phyloP scores from a whole-genome alignment of 2,797 vertebrate species.

The Enoplosus armatus region DNA sequence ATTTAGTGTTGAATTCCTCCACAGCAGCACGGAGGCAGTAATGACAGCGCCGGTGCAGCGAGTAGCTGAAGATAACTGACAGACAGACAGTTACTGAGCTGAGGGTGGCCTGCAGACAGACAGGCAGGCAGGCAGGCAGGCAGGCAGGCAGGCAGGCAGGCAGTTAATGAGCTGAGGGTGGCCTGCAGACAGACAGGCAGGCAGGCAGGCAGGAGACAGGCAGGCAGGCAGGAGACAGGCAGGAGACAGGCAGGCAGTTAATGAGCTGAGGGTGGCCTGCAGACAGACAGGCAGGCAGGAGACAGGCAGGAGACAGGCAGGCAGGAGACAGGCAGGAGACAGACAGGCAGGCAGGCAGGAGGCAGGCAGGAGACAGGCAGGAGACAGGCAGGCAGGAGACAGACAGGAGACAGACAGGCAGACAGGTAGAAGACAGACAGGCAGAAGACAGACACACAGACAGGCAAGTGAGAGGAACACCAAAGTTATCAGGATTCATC shows the following conservation, averaged over 20 bases:
- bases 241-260: slow-evolving; percentile 49
- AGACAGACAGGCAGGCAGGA: background rate
- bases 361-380: too few relatives aligned
- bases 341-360: slow-evolving; percentile 32
- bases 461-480: too few relatives aligned
- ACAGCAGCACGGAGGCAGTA: slow-evolving; percentile 10
- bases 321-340: slow-evolving; percentile 21
- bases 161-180: too few relatives aligned
- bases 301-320: background rate
- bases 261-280: slow-evolving; percentile 40
- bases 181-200: background rate
- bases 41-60: too few relatives aligned
- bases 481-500: background rate
- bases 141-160: background rate
- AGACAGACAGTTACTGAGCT: slow-evolving; percentile 54
- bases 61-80: slow-evolving; percentile 50
- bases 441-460: too few relatives aligned
- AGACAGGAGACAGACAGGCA: background rate
- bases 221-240: background rate
- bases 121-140: background rate
- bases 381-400: background rate
- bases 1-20: slow-evolving; percentile 9
- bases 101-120: slow-evolving; percentile 3
- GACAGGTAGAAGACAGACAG: background rate
- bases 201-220: background rate